Evolutionary conservation across 1,140 invertebrate species (phyloP), one percentile per base, ranked within the genome.

Genomic region (Pinna nobilis): DNA sequence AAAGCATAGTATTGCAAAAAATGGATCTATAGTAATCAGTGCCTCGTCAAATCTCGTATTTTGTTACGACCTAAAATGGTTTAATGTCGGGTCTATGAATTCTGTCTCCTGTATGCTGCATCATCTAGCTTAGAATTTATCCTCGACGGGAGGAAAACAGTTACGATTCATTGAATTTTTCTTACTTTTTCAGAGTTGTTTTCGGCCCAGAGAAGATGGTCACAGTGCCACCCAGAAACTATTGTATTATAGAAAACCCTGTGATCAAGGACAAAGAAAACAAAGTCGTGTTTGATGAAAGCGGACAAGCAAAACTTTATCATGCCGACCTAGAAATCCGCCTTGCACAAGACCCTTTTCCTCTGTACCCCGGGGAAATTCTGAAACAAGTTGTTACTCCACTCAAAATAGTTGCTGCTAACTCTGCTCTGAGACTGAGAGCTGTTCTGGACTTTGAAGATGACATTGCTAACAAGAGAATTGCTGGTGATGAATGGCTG

Each of bases 311-410:
- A 1, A 87, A 88, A 70, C 82, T 91, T 13, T 72, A 77, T 5
- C 88, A 91, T 83, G 91, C 89, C 69, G 91, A 91, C 72, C 82
- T 86, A 25, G 91, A 91, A 76, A 88, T 91, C 47, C 80, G 91
- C 25, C 82, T 91, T 23, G 84, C 90, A 23, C 90, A 91, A 72
- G 91, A 91, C n/a, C 91, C 91, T 6, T 91, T 91, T 74, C 91
- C 91, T 20, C 82, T 91, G 5, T 91, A 90, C 79, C 91, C 91
- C 28, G 91, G 91, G 13, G 91, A 91, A 78, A 69, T 84, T 20
- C 65, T 91, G 0, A 87, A 89, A 78, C 78, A 84, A 81, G 78
- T 79, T 75, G 86, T 91, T 3, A 88, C 88, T 18, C 82, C 86
- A 30, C 73, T 91, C 50, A 89, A 88, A 81, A 86, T 91, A 20